These are phyloP conservation scores for Poecilus cupreus DNA, from an alignment of 2,888 invertebrate species.

Conservation along the genomic window DNA sequence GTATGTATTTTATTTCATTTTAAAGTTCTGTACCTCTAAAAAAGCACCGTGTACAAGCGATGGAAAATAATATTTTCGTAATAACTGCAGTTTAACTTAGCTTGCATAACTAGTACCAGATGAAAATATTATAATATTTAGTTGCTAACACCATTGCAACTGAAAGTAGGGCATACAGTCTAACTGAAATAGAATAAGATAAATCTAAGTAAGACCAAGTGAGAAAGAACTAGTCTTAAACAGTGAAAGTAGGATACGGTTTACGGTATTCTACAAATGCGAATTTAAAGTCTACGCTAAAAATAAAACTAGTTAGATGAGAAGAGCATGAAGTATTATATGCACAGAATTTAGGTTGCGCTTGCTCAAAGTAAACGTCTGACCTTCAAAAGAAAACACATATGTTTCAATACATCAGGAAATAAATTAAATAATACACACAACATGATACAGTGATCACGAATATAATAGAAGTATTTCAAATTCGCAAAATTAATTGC, in stretches of 20 bases:
- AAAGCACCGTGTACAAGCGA: too few species aligned
- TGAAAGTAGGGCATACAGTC: constrained; percentile 42
- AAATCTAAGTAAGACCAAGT: constrained; percentile 41
- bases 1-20: too few species aligned
- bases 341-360: background rate
- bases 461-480: too few species aligned
- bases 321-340: background rate
- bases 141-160: constrained; percentile 6
- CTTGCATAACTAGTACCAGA: background rate
- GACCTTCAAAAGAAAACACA: constrained; percentile 12
- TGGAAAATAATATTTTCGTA: too few species aligned
- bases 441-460: too few species aligned
- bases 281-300: constrained; percentile 37
- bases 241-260: constrained; percentile 60
- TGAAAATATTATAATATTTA: background rate
- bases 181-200: constrained; percentile 28
- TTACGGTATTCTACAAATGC: constrained; percentile 51
- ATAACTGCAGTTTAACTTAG: background rate
- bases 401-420: too few species aligned
- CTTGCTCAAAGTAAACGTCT: background rate
- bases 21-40: too few species aligned
- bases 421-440: too few species aligned
- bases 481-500: too few species aligned
- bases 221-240: constrained; percentile 43
- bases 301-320: constrained; percentile 15